Evolutionary conservation across 1,140 invertebrate genomes (phyloP), one percentile per base, ranked within the genome.

Genomic region (Lepidostoma basale): DNA sequence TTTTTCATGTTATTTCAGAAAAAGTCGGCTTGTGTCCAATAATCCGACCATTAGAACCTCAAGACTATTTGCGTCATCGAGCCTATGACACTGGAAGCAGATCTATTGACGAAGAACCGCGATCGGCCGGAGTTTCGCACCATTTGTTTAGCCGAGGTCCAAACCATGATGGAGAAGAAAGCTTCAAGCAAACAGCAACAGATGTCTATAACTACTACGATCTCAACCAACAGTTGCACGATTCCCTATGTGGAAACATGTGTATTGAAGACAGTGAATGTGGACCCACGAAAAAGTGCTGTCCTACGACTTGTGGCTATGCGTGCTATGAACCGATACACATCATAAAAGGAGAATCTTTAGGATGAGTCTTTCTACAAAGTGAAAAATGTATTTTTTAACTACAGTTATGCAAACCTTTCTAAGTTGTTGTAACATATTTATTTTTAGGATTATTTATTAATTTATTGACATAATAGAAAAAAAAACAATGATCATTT

Each of bases 301-400:
- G 65, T 25, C 65, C 65, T 0, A 67, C 65, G 4, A 60, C 54
- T 9, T 67, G 65, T 36, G 65, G 65, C 1, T 67, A 67, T 47
- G 65, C 65, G 9, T 67, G 65, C 49, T 67, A 60, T 49, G 44
- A 67, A 40, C 65, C 65, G 58, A 52, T 66, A n/a, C 44, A 42
- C 26, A 16, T 66, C 3, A 26, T 58, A 44, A 44, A 44, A 22
- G 23, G 14, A 14, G 20, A 20, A 56, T n/a, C n/a, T n/a, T n/a
- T n/a, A n/a, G n/a, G n/a, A n/a, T n/a, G n/a, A n/a, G n/a, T n/a
- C n/a, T n/a, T n/a, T n/a, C n/a, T n/a, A n/a, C n/a, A n/a, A n/a
- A n/a, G n/a, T n/a, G n/a, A n/a, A n/a, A n/a, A n/a, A n/a, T n/a
- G n/a, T n/a, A n/a, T n/a, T n/a, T n/a, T n/a, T n/a, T n/a, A n/a